phyloP scores from a whole-genome alignment of 2,113 vertebrate species.

The Bambusicola thoracicus region DNA sequence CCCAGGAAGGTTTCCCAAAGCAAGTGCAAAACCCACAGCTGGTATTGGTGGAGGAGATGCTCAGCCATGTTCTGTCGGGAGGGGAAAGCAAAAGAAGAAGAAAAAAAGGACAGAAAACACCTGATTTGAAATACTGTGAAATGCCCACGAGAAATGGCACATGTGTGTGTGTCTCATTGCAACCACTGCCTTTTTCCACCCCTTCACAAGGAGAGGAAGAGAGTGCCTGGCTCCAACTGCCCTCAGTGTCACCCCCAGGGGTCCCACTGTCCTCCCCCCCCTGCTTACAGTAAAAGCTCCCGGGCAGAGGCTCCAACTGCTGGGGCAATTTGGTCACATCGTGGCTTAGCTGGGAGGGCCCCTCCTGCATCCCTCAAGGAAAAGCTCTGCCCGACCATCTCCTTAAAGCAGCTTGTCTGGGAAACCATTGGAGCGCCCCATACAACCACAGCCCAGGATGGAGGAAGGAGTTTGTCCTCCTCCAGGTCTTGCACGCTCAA shows the following conservation, averaged over 20 bases:
- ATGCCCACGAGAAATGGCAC: background rate
- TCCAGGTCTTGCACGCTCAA: background rate
- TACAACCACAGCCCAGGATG: fast-evolving
- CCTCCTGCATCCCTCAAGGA: too few species aligned
- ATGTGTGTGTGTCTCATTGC: background rate
- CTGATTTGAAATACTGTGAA: conserved; percentile 42
- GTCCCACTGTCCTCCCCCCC: background rate
- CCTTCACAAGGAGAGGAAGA: background rate
- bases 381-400: background rate
- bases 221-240: background rate
- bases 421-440: fast-evolving
- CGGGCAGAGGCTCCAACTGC: fast-evolving
- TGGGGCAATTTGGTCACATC: fast-evolving
- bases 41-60: conserved; percentile 15
- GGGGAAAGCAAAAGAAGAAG: background rate
- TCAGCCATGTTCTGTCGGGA: background rate
- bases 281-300: background rate
- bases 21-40: background rate
- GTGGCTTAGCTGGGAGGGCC: background rate
- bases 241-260: background rate
- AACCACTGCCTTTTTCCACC: background rate
- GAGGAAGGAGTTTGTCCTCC: background rate
- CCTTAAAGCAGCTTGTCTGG: background rate
- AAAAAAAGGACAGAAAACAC: background rate
- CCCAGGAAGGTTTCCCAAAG: conserved; percentile 7